Evolutionary conservation across 37 sponge, comb jelly and placozoan species (phyloP).

Genomic region (Cladorhizidae sp.): DNA sequence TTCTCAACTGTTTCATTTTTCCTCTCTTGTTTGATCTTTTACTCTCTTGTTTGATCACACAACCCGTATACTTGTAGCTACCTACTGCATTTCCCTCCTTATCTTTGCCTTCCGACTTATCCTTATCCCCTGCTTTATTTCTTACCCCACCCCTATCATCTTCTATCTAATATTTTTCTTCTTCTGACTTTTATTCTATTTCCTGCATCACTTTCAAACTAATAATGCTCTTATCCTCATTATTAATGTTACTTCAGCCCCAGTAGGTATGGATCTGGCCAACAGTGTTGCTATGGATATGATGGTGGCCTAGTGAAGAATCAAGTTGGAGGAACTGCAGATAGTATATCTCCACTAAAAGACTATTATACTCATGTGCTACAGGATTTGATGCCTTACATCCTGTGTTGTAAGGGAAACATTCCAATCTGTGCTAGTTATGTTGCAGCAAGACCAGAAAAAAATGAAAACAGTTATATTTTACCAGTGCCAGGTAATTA

Average conservation of each 20-base stretch:
- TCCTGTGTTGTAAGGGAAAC: slow-evolving; percentile 26
- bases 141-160: too few relatives aligned
- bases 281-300: slow-evolving; percentile 47
- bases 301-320: slow-evolving; percentile 4
- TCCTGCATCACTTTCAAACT: too few relatives aligned
- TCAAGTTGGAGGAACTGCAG: slow-evolving; percentile 41
- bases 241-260: neutral
- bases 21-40: too few relatives aligned
- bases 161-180: too few relatives aligned
- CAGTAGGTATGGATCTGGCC: neutral
- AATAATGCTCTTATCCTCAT: too few relatives aligned
- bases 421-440: slow-evolving; percentile 21
- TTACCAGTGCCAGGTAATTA: slow-evolving; percentile 50
- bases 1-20: too few relatives aligned
- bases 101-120: too few relatives aligned
- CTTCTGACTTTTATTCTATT: too few relatives aligned
- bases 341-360: slow-evolving; percentile 8
- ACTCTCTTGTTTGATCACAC: too few relatives aligned
- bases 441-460: slow-evolving; percentile 24
- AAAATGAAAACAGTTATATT: slow-evolving; percentile 1
- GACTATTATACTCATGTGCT: slow-evolving; percentile 5
- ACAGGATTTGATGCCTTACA: slow-evolving; percentile 28
- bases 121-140: too few relatives aligned
- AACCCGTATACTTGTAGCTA: too few relatives aligned
- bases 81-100: too few relatives aligned